Base-by-base conservation (phyloP, 2,888 invertebrate species). In the Agrochola macilenta region DNA sequence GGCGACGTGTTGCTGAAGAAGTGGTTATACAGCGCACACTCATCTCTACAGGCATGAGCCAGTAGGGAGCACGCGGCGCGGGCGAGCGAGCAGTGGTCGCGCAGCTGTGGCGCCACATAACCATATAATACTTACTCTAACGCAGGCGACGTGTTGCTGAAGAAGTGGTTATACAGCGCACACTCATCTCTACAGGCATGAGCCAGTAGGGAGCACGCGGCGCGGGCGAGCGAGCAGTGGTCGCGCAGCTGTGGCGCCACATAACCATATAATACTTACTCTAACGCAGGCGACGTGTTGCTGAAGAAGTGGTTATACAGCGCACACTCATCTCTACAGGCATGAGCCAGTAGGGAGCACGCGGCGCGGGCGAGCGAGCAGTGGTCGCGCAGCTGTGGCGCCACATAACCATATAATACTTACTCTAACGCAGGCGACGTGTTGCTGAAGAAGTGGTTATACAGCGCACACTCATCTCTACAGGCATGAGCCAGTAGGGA, bases 121-220 rank as follows among this genome's bases (percentile, higher is more conserved):
- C 35, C 35, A 35, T 35, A 35, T 35, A 35, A 35, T 4, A 92
- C 96, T 97, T 88, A 98, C 97, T 97, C 97, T 9, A 99, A 92
- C 68, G 98, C 97, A 4, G 96, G 94, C 11, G 98, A 98, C 0
- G 97, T 95, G 61, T 97, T 97, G 1, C 97, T 97, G 92, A 99
- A 99, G 95, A 99, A 99, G 93, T 99, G 99, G 84, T 98, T 97
- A 93, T 98, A 99, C 5, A 99, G 97, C 84, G 98, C 98, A 89
- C 99, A 98, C 93, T 99, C 99, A 94, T 99, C 99, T 88, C 99
- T 98, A 86, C 99, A 99, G 0, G 99, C 98, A 93, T 99, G 99
- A 57, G 99, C 98, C 57, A 99, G 97, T 92, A 99, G 98, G 17
- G 99, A 98, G 94, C 99, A 97, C 97, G 30, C 95, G 93, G 98